Base-by-base conservation (phyloP, 1,140 invertebrate species). In the Neotoxoptera formosana region DNA sequence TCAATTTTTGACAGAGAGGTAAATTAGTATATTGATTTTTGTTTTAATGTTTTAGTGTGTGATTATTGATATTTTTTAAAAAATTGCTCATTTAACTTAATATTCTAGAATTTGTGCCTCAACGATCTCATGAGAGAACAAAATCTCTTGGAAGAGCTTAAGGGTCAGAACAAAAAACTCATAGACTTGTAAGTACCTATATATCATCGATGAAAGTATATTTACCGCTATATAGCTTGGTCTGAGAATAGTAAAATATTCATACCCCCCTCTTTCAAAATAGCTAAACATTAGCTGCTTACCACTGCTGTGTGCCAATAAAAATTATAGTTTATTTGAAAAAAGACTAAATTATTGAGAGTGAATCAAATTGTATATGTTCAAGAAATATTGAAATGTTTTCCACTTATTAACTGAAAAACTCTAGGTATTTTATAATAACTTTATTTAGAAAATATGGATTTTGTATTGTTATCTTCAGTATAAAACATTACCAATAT, bases 61-160 rank as follows among this genome's bases (percentile, higher is more conserved):
- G 20, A 48, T 41, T n/a, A 25, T 47, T 51, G 7, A n/a, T n/a
- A n/a, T 45, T 83, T 56, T 60, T 56, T 48, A 41, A 7, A 45
- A 41, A 84, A n/a, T 45, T 84, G 11, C 6, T 41, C 6, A 93
- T 90, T 93, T 93, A 93, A 51, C 56, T 67, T 48, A 81, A 93
- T 94, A 94, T 96, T 96, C 93, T 95, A 99, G 98, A 97, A 98
- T 97, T 97, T 99, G 89, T 98, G 97, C 36, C 96, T 99, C 89
- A 96, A 97, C 94, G 98, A 98, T 95, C 96, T 99, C 93, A 96
- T 99, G 96, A 98, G 99, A 95, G 97, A 98, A 95, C 98, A 99
- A 95, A 98, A 99, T 95, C 98, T 99, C 95, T 96, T 99, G 94
- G 98, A 99, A 95, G 98, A 99, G 96, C 99, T 98, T 95, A 98